Base-by-base conservation (phyloP, 1,140 invertebrate species). In the Eueides isabella region DNA sequence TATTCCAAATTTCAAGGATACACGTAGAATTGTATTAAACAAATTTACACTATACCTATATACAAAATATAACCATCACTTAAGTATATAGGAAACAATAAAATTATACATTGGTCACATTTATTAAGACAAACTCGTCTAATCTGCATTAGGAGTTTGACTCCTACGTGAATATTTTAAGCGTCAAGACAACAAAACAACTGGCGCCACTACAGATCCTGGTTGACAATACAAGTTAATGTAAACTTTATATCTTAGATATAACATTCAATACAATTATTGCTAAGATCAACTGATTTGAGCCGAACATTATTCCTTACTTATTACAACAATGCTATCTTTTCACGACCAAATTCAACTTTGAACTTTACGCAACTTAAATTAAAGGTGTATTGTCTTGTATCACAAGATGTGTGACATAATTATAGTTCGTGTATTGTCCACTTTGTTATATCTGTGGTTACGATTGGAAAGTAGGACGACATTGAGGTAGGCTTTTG, bases 401-500 rank as follows among this genome's bases (percentile, higher is more conserved):
- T 38, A 62, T 23, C 19, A 44, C 67, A 26, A 29, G 14, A 61
- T 73, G 66, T 74, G 75, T 86, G 83, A 86, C 83, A 87, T 88
- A 89, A 86, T 87, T 85, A 80, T 84, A 83, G 78, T 86, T 83
- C 82, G 80, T 74, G 77, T 83, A 85, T 85, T 85, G 86, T 88
- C 80, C 80, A 87, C 78, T 88, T 85, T 80, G 85, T 87, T 84
- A 81, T 84, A 81, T 77, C 84, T 83, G 76, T 72, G 84, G 80
- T 81, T 85, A 81, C 84, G 74, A 80, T 82, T 88, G 84, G 85
- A 92, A 92, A 92, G 90, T 92, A 85, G 90, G 88, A 82, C 90
- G 85, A 86, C 88, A 92, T 92, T 92, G 90, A 92, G 83, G 85
- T 86, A 86, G 87, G 85, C 88, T 90, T 85, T 89, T 90, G 87